Base-by-base conservation (phyloP, 2,113 vertebrate genomes). In the Callochromis pleurospilus region DNA sequence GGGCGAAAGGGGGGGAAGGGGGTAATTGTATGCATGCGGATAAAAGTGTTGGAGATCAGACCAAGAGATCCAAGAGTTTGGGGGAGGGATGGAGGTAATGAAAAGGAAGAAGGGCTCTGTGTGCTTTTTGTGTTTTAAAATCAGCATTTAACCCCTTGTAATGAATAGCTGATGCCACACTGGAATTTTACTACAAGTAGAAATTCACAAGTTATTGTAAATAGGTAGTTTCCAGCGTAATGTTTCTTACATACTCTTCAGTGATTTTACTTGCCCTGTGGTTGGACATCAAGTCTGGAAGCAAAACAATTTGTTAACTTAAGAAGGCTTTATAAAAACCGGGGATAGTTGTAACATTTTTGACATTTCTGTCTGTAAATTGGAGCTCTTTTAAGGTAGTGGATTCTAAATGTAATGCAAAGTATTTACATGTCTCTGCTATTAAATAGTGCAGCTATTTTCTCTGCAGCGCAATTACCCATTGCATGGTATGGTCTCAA, bases 21-120 rank as follows among this genome's bases (percentile, higher is more conserved):
- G 68, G 31, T 94, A 94, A 94, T 96, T 95, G 94, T 93, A 96
- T 95, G 91, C 88, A 88, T 89, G 85, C 80, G 12, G 60, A 86
- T 54, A 45, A 86, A 94, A 88, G 92, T 94, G 93, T 93, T 80
- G 70, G 85, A 94, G 93, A 94, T 94, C 94, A 95, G 94, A 87
- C 86, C 68, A 88, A 82, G 82, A 91, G 90, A 84, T 91, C 84
- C 88, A 82, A 60, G 84, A 54, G 80, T 84, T 70, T 79, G 83
- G 88, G 90, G 90, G 88, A 86, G 79, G 90, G 88, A 14, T 29
- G 5, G 73, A 68, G 29, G 56, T 81, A 65, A 58, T 38, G 29
- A 49, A 55, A 40, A 55, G 9, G 14, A 56, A 31, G 15, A 36
- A 26, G 21, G 31, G 82, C 12, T 12, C 53, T 10, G 9, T 21